Base-by-base conservation (phyloP, 2,113 vertebrate species). In the Dicerorhinus sumatrensis region DNA sequence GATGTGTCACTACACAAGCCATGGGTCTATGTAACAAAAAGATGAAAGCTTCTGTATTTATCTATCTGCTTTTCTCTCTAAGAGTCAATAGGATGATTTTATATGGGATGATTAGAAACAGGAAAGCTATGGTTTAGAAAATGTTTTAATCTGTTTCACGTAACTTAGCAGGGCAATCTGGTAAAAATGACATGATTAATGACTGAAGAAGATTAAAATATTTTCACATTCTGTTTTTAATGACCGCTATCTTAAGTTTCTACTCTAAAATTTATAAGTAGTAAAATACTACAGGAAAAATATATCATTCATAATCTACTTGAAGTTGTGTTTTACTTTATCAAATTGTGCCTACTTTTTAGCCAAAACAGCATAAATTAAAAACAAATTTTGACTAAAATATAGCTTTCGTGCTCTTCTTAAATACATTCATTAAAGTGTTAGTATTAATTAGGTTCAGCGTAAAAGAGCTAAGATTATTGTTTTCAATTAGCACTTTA, bases 201-300 rank as follows among this genome's bases (percentile, higher is more conserved):
- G 93, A 96, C 84, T 96, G 95, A 98, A 98, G 77, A 98, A 98
- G 96, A 98, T 98, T 98, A 98, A 98, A 98, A 98, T 98, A 98
- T 98, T 98, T 98, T 98, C 39, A 93, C 91, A 81, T 97, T 98
- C 97, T 98, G 89, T 90, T 98, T 99, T 98, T 98, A 98, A 98
- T 98, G 97, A 98, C 96, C 31, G 6, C 80, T 98, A 96, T 98
- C 98, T 98, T 94, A 94, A 97, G 75, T 93, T 91, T 98, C 54
- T 96, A 82, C 84, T 94, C 97, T 98, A 98, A 98, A 98, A 98
- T 98, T 98, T 98, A 98, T 97, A 97, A 98, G 94, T 97, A 96
- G 80, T 98, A 98, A 98, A 98, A 98, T 98, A 98, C 54, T 91
- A 97, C 88, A 97, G 63, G 48, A 98, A 97, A 98, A 96, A 97